phyloP scores from a whole-genome alignment of 2,113 vertebrate genomes.

The Asarcornis scutulata region DNA sequence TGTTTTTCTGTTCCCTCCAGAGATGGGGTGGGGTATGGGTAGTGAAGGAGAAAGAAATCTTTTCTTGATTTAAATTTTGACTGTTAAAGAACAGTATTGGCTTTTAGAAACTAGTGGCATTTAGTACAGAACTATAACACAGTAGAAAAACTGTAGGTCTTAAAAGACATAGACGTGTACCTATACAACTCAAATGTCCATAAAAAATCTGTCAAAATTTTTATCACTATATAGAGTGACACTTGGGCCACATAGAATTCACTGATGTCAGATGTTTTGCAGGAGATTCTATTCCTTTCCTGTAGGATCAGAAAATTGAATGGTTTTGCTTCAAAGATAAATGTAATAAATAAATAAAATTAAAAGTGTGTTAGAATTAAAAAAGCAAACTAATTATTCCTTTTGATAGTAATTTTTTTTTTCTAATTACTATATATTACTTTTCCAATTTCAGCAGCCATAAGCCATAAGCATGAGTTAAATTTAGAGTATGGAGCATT shows the following conservation, averaged over 20 bases:
- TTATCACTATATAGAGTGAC: not conserved
- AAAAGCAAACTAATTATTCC: not conserved
- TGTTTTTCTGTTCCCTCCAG: not conserved
- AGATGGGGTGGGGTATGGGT: not conserved
- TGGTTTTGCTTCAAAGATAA: not conserved
- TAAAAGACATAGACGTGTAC: not conserved
- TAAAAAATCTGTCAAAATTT: not conserved
- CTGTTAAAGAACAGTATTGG: not conserved
- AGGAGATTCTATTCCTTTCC: not conserved
- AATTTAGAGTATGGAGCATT: not conserved
- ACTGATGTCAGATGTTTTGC: not conserved
- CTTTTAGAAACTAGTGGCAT: not conserved
- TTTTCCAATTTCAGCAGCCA: not conserved
- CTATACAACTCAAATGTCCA: not conserved
- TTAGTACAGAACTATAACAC: not conserved
- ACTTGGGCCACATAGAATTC: not conserved
- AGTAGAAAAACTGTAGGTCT: not conserved
- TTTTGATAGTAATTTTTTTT: not conserved
- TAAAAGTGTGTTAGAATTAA: not conserved
- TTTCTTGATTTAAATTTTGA: not conserved
- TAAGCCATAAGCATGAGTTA: not conserved
- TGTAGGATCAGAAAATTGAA: not conserved
- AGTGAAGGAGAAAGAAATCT: not conserved
- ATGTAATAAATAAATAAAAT: not conserved
- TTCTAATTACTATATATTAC: not conserved